A percentile compares a stretch with the other conserved stretches of the same genome.
phyloP scores from a whole-genome alignment of 2,113 vertebrate genomes.

The Chaetura pelagica region DNA sequence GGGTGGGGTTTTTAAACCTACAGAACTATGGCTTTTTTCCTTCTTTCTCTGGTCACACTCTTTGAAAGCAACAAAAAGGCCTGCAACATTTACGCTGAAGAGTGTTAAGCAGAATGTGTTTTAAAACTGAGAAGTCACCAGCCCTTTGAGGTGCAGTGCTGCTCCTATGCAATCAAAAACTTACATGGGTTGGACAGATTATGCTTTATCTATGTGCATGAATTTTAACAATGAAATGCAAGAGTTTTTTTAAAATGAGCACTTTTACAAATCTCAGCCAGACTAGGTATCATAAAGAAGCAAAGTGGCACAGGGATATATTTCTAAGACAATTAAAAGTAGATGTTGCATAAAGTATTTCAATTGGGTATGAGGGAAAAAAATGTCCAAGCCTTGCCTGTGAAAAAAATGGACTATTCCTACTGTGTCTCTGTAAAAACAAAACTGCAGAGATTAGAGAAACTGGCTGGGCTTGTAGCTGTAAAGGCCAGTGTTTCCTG shows the following conservation, averaged over 20 bases:
- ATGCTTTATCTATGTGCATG: neutral
- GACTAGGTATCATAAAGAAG: neutral
- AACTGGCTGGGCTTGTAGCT: neutral
- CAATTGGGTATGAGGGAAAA: fast-evolving
- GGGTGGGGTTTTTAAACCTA: neutral
- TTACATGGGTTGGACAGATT: neutral
- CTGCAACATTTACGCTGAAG: neutral
- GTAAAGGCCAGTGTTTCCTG: neutral
- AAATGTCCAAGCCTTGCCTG: neutral
- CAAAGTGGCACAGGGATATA: neutral
- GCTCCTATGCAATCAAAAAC: neutral
- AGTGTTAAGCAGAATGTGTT: neutral
- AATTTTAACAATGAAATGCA: neutral
- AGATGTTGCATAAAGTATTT: neutral
- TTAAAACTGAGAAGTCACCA: neutral
- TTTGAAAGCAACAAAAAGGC: neutral
- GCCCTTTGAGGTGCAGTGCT: neutral
- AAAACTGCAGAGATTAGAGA: neutral
- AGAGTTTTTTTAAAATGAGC: neutral
- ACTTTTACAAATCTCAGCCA: neutral
- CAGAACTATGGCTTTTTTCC: neutral
- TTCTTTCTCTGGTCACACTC: neutral
- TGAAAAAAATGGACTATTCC: neutral
- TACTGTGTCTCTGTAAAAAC: neutral
- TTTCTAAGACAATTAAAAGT: neutral